These are phyloP conservation scores for Epicauta chinensis DNA, from an alignment of 1,140 invertebrate species.

Conservation along the genomic window DNA sequence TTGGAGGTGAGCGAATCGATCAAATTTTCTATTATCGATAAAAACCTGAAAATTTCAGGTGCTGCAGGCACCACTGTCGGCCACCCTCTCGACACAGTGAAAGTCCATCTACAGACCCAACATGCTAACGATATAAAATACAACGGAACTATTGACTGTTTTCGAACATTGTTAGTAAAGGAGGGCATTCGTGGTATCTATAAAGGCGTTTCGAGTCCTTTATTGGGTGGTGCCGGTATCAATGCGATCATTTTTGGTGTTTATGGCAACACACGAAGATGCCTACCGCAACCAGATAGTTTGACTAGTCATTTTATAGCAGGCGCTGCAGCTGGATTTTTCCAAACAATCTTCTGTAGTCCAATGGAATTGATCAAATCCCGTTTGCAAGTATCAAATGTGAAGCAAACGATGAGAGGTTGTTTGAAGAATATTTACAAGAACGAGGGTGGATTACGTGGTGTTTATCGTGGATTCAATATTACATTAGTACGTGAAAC, in stretches of 20 bases:
- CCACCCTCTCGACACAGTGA: conserved; percentile 86
- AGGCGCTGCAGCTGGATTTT: conserved; percentile 65
- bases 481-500: conserved; percentile 71
- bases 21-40: too few species aligned
- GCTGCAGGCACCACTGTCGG: conserved; percentile 79
- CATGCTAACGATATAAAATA: conserved; percentile 62
- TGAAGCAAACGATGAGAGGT: conserved; percentile 50
- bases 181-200: conserved; percentile 74
- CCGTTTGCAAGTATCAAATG: conserved; percentile 59
- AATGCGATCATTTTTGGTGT: conserved; percentile 91
- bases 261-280: conserved; percentile 69
- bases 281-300: conserved; percentile 54
- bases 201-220: conserved; percentile 77
- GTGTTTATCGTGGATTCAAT: conserved; percentile 67
- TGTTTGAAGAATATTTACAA: conserved; percentile 60
- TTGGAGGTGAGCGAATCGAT: too few species aligned
- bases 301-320: conserved; percentile 63
- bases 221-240: conserved; percentile 77
- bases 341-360: conserved; percentile 73
- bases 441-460: conserved; percentile 54
- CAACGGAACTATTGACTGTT: conserved; percentile 74
- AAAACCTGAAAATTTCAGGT: too few species aligned
- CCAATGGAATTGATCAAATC: conserved; percentile 88
- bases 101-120: conserved; percentile 83
- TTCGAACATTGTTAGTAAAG: conserved; percentile 63